phyloP scores from a whole-genome alignment of 2,113 vertebrate genomes.

The Phylloscopus whistleri region DNA sequence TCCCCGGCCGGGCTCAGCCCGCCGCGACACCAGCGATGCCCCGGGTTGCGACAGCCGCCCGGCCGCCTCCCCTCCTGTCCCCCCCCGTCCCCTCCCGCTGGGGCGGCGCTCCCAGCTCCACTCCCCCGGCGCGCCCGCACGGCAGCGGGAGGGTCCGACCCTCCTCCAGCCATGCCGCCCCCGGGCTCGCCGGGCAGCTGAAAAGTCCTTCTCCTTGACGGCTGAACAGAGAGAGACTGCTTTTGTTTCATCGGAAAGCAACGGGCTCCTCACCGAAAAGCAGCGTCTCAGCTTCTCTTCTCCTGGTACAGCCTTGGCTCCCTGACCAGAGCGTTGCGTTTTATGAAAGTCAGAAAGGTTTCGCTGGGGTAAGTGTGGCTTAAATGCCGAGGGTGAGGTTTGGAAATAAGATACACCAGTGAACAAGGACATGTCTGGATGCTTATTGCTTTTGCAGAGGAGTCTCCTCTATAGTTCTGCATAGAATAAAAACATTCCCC shows the following conservation, averaged over 20 bases:
- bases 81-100: background rate
- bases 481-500: background rate
- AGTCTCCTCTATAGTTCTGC: background rate
- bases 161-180: background rate
- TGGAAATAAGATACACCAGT: background rate
- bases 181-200: background rate
- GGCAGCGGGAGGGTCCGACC: background rate
- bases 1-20: background rate
- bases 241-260: background rate
- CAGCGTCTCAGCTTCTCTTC: background rate
- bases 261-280: background rate
- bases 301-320: background rate
- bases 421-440: background rate
- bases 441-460: background rate
- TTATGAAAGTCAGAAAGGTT: background rate
- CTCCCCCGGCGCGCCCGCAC: background rate
- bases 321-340: background rate
- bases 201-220: accelerated
- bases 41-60: background rate
- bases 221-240: background rate
- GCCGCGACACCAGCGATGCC: background rate
- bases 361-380: background rate
- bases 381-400: background rate
- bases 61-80: background rate
- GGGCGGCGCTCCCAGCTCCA: background rate